Evolutionary conservation across 2,113 vertebrate species (phyloP), one percentile per base, ranked within the genome.

Genomic region (Naja naja): DNA sequence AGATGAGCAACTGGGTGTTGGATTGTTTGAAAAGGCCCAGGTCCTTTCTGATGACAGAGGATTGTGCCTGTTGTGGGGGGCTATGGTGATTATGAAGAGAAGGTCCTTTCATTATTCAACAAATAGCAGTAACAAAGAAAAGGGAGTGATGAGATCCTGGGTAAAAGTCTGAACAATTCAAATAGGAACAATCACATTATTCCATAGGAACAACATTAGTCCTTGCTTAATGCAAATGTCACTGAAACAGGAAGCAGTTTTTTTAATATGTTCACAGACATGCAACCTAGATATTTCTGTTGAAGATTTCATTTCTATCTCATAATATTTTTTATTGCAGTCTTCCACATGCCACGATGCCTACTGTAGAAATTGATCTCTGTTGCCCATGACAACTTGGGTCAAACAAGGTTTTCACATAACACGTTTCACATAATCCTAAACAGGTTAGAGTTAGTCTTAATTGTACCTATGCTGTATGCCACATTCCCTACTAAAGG

Each of bases 1-100:
- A 90, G 91, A 85, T 60, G 87, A 86, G 95, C 93, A 93, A 91
- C 87, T 94, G 96, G 91, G 81, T 90, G 54, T 23, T 92, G 94
- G n/a, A 53, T 69, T 95, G 91, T 93, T 93, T 74, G 39, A 16
- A 90, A 88, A 89, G 34, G 53, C 49, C 18, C 52, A 43, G 91
- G 43, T 34, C 89, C 30, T 69, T 47, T 49, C 25, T 0, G n/a
- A 43, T 34, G 20, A 34, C 53, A 88, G 53, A 39, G 53, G 53
- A 25, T 52, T 55, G 20, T 23, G 52, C 8, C 18, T 89, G n/a
- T 18, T 89, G n/a, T 30, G 85, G 85, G 88, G 87, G 18, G 69
- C 47, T 74, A 27, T 0, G 1, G 30, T 53, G 47, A 34, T 74
- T 90, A 47, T 74, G n/a, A 90, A 90, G 25, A 23, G 60, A 60